phyloP scores from a whole-genome alignment of 2,113 vertebrate species.

The Corythornis cristatus region DNA sequence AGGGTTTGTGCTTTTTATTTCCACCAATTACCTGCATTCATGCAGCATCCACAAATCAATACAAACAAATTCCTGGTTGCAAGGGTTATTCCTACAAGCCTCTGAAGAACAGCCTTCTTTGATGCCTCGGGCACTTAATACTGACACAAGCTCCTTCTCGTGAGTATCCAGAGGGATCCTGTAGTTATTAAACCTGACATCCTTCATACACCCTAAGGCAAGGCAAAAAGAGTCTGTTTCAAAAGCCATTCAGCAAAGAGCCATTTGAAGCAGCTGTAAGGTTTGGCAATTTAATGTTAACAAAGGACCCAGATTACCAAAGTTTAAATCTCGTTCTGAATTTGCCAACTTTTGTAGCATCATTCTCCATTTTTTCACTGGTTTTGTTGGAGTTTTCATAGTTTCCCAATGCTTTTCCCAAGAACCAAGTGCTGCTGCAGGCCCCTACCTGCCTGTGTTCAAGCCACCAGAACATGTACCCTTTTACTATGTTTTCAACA shows the following conservation, averaged over 20 bases:
- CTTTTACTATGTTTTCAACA: not conserved
- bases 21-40: conserved; percentile 84
- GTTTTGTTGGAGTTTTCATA: not conserved
- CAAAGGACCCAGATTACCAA: not conserved
- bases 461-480: not conserved
- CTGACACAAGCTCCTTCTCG: conserved; percentile 78
- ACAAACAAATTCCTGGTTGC: conserved; percentile 84
- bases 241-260: conserved; percentile 2
- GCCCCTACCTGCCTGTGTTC: not conserved
- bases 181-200: conserved; percentile 84
- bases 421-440: not conserved
- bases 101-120: conserved; percentile 84
- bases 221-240: conserved; percentile 12
- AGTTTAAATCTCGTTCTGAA: not conserved
- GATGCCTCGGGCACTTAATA: conserved; percentile 81
- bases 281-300: not conserved
- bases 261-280: conserved; percentile 7
- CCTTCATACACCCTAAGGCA: conserved; percentile 85
- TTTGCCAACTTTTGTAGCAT: not conserved
- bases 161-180: conserved; percentile 82
- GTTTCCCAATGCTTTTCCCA: not conserved
- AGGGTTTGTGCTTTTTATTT: not conserved
- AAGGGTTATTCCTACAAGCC: conserved; percentile 86
- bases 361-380: not conserved
- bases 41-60: conserved; percentile 90